A percentile compares a stretch with the other conserved stretches of the same genome.
These are phyloP conservation scores for Danio kyathit DNA, from an alignment of 2,797 vertebrate species.

Conservation along the genomic window DNA sequence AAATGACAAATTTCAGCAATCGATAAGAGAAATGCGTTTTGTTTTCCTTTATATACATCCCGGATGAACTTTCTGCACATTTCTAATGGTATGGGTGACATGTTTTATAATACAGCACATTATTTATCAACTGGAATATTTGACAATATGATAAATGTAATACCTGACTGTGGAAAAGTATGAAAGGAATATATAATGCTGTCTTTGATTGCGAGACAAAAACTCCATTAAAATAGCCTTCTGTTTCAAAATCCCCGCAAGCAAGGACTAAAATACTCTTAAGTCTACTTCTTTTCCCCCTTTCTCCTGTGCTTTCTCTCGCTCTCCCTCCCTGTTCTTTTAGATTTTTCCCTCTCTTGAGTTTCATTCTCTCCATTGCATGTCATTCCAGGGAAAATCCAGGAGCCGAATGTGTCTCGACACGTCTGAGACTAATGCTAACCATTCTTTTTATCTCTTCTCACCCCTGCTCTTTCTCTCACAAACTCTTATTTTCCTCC, in stretches of 20 bases:
- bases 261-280: conserved; percentile 43
- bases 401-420: conserved; percentile 61
- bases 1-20: background rate
- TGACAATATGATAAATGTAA: conserved; percentile 32
- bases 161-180: conserved; percentile 13
- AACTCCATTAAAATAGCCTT: conserved; percentile 37
- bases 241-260: conserved; percentile 48
- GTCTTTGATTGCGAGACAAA: conserved; percentile 38
- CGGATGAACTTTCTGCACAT: background rate
- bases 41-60: background rate
- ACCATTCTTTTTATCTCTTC: conserved; percentile 44
- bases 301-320: conserved; percentile 10
- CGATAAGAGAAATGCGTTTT: background rate
- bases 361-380: conserved; percentile 56
- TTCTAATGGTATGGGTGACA: background rate
- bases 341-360: conserved; percentile 40
- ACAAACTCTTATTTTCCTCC: background rate
- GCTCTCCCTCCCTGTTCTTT: conserved; percentile 44
- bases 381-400: conserved; percentile 63
- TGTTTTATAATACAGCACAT: conserved; percentile 25
- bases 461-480: conserved; percentile 7
- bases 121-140: conserved; percentile 46
- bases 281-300: conserved; percentile 17
- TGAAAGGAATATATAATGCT: conserved; percentile 41
- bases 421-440: conserved; percentile 56